These are phyloP conservation scores for Myotis planiceps DNA, from an alignment of 2,797 vertebrate species.

Conservation along the genomic window DNA sequence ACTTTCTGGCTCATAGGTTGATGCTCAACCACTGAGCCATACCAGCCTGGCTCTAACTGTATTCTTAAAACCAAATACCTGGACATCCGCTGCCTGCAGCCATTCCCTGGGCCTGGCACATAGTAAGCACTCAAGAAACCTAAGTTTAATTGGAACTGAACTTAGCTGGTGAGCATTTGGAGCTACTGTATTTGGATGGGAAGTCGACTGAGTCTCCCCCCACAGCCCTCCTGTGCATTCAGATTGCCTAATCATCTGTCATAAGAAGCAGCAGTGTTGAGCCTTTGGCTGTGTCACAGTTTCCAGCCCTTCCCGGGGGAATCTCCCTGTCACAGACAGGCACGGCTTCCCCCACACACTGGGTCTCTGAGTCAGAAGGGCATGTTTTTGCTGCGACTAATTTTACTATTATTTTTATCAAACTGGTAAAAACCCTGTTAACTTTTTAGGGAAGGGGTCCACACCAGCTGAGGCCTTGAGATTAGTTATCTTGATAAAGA, in stretches of 20 bases:
- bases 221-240: neutral
- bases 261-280: neutral
- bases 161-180: neutral
- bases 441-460: neutral
- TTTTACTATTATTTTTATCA: neutral
- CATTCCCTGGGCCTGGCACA: neutral
- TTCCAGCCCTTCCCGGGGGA: neutral
- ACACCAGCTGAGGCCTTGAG: neutral
- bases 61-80: conserved; percentile 47
- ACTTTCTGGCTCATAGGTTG: no score
- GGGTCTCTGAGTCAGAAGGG: conserved; percentile 46
- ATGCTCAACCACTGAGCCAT: no score
- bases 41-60: neutral
- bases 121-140: neutral
- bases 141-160: neutral
- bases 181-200: neutral
- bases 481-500: neutral
- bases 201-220: neutral
- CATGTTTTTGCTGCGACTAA: neutral
- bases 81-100: neutral
- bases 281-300: neutral
- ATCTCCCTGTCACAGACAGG: neutral
- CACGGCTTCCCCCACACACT: neutral
- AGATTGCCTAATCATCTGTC: neutral
- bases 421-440: neutral